phyloP scores from a whole-genome alignment of 2,888 invertebrate genomes.

The Hemithea aestivaria region DNA sequence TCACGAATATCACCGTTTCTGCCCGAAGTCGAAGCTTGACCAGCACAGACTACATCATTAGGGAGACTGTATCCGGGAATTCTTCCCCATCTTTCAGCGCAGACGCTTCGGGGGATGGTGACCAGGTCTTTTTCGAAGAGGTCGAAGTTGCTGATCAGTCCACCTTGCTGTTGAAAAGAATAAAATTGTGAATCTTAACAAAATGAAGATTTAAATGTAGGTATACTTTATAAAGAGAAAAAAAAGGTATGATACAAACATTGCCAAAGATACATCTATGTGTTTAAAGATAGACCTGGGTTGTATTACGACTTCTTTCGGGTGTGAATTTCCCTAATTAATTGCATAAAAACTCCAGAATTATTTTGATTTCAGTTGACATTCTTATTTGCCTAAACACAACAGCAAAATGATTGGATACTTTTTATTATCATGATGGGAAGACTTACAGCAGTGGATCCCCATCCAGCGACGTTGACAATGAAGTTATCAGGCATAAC shows the following conservation, averaged over 20 bases:
- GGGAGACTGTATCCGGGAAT: constrained; percentile 1
- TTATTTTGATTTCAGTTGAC: no score
- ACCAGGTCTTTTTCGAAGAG: constrained; percentile 10
- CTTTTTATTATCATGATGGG: neutral
- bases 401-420: no score
- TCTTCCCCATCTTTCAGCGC: constrained; percentile 2
- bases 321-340: no score
- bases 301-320: no score
- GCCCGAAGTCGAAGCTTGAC: constrained; percentile 5
- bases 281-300: no score
- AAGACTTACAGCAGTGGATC: constrained; percentile 36
- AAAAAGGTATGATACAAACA: no score
- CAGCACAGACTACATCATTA: constrained; percentile 4
- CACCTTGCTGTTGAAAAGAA: constrained; percentile 13
- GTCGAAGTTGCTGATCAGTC: constrained; percentile 2
- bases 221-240: no score
- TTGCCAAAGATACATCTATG: no score
- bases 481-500: constrained; percentile 33
- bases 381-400: no score
- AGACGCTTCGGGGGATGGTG: neutral
- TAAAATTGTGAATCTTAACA: no score
- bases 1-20: constrained; percentile 14
- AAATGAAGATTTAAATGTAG: no score
- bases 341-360: no score
- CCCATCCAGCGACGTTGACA: constrained; percentile 52